phyloP scores from a whole-genome alignment of 2,113 vertebrate species.

The Ornithorhynchus anatinus region DNA sequence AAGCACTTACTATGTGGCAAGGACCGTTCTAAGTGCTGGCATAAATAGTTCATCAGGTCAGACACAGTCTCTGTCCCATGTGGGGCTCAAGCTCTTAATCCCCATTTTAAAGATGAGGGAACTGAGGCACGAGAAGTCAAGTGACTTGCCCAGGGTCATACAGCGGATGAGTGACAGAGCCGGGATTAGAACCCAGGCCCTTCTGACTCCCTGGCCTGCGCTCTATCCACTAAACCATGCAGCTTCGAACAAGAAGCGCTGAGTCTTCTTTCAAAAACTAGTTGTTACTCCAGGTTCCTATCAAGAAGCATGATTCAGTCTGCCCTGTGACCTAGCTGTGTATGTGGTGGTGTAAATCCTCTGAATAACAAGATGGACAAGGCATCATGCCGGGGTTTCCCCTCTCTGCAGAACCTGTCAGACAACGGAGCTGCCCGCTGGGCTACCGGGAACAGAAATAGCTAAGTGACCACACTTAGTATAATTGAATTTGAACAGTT shows the following conservation, averaged over 20 bases:
- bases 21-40: too few species aligned
- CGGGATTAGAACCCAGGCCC: too few species aligned
- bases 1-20: too few species aligned
- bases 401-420: not conserved
- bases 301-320: not conserved
- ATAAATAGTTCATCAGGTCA: too few species aligned
- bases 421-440: not conserved
- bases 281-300: not conserved
- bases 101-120: too few species aligned
- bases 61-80: too few species aligned
- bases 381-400: not conserved
- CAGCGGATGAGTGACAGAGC: too few species aligned
- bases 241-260: not conserved
- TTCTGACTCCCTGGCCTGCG: too few species aligned
- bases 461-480: not conserved
- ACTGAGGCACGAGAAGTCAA: too few species aligned
- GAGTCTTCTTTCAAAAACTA: not conserved
- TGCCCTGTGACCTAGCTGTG: not conserved
- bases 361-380: conserved; percentile 2
- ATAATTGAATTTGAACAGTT: not conserved
- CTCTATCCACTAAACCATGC: too few species aligned
- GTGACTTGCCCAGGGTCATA: too few species aligned
- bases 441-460: not conserved
- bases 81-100: too few species aligned
- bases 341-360: not conserved